phyloP scores from a whole-genome alignment of 2,888 invertebrate genomes.

The Cerastoderma edule region DNA sequence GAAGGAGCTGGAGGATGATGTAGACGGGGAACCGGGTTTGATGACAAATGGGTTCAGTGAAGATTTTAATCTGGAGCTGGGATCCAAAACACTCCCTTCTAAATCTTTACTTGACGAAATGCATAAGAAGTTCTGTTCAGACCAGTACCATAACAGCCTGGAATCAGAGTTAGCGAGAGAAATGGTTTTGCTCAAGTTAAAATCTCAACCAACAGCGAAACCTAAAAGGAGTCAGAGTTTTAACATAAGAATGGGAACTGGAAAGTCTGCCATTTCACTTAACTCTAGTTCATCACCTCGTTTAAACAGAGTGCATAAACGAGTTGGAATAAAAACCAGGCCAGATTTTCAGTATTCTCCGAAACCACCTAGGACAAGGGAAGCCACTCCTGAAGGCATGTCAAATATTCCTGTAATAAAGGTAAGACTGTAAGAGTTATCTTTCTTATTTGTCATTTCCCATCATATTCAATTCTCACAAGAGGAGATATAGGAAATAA shows the following conservation, averaged over 20 bases:
- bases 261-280: conserved; percentile 26
- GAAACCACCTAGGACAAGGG: conserved; percentile 52
- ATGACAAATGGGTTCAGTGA: background rate
- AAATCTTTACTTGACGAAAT: conserved; percentile 75
- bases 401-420: conserved; percentile 17
- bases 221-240: conserved; percentile 55
- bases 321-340: conserved; percentile 49
- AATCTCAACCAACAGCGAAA: conserved; percentile 42
- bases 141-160: conserved; percentile 68
- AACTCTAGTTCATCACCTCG: conserved; percentile 41
- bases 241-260: conserved; percentile 53
- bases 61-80: conserved; percentile 31
- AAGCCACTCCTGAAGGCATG: conserved; percentile 50
- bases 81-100: conserved; percentile 60
- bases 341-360: conserved; percentile 50
- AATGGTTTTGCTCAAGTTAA: conserved; percentile 49
- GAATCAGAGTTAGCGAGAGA: conserved; percentile 47
- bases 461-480: too few relatives aligned
- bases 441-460: conserved; percentile 48
- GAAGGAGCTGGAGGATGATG: conserved; percentile 43
- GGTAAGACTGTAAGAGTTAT: conserved; percentile 54
- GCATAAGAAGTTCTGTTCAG: conserved; percentile 78
- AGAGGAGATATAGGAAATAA: too few relatives aligned
- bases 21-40: conserved; percentile 9
- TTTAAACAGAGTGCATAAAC: conserved; percentile 40